Evolutionary conservation across 2,113 vertebrate genomes (phyloP), one percentile per base, ranked within the genome.

Genomic region (Oncorhynchus kisutch): DNA sequence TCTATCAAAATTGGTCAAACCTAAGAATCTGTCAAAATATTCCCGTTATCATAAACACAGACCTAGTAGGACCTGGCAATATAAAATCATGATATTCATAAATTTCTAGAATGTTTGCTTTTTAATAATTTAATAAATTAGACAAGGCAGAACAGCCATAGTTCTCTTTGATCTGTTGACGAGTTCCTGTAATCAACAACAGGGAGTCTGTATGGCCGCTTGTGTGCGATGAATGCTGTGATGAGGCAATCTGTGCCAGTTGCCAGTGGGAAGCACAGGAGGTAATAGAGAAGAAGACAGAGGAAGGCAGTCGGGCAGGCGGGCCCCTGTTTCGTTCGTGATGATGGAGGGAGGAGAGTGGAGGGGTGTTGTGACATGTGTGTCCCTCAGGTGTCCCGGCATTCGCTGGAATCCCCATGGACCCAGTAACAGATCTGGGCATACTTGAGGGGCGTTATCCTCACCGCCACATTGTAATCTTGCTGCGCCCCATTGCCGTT

Each of bases 391-490:
- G 94, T 94, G 4, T 83, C 91, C 9, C 90, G 83, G 74, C 98
- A 99, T 71, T 84, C 83, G 49, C 91, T 93, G 0, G 94, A 94
- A 51, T 96, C 93, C 2, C 96, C 96, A 0, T 96, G 95, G 84
- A 99, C 90, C 98, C 98, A 99, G 88, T 94, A 93, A 88, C 98
- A 99, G 88, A 99, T 97, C 91, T 99, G 98, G 51, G 98, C 96
- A 0, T 96, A 99, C 86, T 99, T 99, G 57, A 95, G 92, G 1
- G 97, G 97, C 0, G 98, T 99, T 86, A 99, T 97, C 89, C 98
- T 94, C 62, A 99, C 97, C 0, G 96, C 98, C 74, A 99, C 96
- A 3, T 99, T 99, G 89, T 96, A 99, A 94, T 99, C 97, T 95
- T 96, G 96, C 88, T 96, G 96, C 59, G 81, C 81, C 0, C 96